Conservation (phyloP, 1,140 invertebrate species). For the Drosophila bocki region DNA sequence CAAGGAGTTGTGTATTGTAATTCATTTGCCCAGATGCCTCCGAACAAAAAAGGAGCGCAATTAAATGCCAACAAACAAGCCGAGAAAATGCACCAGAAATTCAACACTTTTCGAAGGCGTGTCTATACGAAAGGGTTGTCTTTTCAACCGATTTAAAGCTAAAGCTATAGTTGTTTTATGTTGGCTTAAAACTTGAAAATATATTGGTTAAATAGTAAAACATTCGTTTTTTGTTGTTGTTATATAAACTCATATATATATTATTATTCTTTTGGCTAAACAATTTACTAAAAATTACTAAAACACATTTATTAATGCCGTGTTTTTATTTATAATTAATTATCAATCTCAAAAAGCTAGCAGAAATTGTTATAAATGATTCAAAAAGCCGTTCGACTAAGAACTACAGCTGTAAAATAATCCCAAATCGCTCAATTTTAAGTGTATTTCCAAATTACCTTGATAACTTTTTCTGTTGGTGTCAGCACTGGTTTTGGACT, state of each 20-base stretch:
- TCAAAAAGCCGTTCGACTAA: background rate
- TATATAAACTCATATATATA: background rate
- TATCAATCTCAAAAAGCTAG: too few relatives aligned
- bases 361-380: too few relatives aligned
- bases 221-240: background rate
- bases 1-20: slow-evolving; percentile 74
- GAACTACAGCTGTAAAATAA: too few relatives aligned
- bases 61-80: slow-evolving; percentile 65
- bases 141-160: background rate
- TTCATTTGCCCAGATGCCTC: slow-evolving; percentile 61
- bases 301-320: too few relatives aligned
- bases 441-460: background rate
- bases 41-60: slow-evolving; percentile 44
- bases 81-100: slow-evolving; percentile 76
- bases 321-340: too few relatives aligned
- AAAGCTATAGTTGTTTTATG: background rate
- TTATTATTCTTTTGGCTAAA: too few relatives aligned
- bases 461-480: background rate
- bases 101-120: slow-evolving; percentile 66
- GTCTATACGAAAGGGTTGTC: background rate
- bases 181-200: background rate
- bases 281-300: too few relatives aligned
- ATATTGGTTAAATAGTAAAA: background rate
- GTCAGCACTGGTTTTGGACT: slow-evolving; percentile 15
- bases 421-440: too few relatives aligned